Conservation (phyloP, 2,797 vertebrate genomes). For the Aphelocoma californica region DNA sequence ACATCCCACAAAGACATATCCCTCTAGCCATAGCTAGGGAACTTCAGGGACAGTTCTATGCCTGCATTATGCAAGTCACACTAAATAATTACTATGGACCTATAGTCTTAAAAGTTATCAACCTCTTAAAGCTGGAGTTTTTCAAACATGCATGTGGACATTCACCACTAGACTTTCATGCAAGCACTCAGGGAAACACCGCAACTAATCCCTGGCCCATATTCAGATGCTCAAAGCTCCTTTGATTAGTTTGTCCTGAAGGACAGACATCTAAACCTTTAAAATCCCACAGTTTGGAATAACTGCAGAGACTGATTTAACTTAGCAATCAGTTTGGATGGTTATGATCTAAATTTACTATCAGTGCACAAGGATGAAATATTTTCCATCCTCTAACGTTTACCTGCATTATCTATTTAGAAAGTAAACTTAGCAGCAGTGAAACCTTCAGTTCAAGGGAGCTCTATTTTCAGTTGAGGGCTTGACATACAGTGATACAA, state of each 20-base stretch:
- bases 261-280: not conserved
- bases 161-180: not conserved
- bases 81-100: not conserved
- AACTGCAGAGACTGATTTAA: not conserved
- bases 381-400: not conserved
- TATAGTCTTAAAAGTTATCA: not conserved
- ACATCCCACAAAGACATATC: not conserved
- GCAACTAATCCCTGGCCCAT: not conserved
- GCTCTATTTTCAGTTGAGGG: not conserved
- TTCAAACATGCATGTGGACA: not conserved
- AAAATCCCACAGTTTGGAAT: not conserved
- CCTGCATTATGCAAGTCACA: not conserved
- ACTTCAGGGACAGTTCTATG: not conserved
- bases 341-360: not conserved
- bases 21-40: not conserved
- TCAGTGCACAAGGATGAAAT: not conserved
- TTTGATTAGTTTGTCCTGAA: not conserved
- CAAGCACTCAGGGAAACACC: not conserved
- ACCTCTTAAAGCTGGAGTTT: not conserved
- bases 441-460: not conserved
- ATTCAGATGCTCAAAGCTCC: not conserved
- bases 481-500: not conserved
- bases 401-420: not conserved
- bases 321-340: not conserved
- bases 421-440: not conserved